A percentile compares a stretch with the other conserved stretches of the same genome.
These are phyloP conservation scores for Cephus runcator DNA, from an alignment of 2,888 invertebrate genomes.

Conservation along the genomic window DNA sequence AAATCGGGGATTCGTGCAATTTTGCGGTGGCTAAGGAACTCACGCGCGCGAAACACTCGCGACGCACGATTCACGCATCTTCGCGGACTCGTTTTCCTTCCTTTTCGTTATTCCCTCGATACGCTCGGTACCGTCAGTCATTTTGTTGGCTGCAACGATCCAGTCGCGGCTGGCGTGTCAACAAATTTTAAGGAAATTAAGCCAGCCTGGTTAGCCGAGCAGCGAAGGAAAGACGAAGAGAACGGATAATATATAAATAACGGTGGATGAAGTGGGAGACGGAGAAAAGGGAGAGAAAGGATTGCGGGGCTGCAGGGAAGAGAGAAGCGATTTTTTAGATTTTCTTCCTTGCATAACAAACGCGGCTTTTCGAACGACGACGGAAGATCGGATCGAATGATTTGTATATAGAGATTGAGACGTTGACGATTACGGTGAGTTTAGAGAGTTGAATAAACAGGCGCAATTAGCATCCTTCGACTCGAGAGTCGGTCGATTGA, in stretches of 20 bases:
- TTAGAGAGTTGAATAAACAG: not conserved
- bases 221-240: not conserved
- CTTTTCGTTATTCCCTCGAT: not conserved
- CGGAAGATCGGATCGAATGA: not conserved
- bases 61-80: not conserved
- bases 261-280: not conserved
- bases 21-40: slow-evolving; percentile 51
- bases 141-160: not conserved
- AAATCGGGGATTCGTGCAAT: slow-evolving; percentile 62
- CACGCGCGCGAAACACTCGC: not conserved
- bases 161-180: not conserved
- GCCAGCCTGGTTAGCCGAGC: slow-evolving; percentile 8
- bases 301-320: not conserved
- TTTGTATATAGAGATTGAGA: not conserved
- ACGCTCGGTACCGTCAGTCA: not conserved
- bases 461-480: not conserved
- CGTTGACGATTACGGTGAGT: not conserved
- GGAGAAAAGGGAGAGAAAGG: no score
- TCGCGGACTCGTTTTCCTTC: not conserved
- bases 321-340: not conserved
- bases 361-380: not conserved
- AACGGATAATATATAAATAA: not conserved
- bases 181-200: not conserved
- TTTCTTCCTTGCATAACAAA: not conserved
- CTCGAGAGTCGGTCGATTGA: not conserved